Evolutionary conservation across 2,113 vertebrate genomes (phyloP), one percentile per base, ranked within the genome.

Genomic region (Theristicus caerulescens): DNA sequence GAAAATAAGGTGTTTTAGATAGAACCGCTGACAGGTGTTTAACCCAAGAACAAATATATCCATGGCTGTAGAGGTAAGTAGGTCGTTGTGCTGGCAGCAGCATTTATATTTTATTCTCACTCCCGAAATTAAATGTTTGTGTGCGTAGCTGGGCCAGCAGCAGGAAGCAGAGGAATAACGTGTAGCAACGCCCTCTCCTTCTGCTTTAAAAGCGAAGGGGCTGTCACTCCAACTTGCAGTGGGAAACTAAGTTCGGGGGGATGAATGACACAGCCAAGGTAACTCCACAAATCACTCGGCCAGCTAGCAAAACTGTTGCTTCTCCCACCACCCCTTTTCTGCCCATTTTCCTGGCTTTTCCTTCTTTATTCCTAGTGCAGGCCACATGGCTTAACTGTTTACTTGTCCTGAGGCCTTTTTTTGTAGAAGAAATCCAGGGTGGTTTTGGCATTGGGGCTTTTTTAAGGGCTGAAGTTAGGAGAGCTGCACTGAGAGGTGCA

Each of bases 261-360:
- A 27, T 34, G 19, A 72, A 21, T 0, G 0, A 8, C 11, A 4
- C 1, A 0, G 52, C 47, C 49, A 47, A 27, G 15, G 6, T 73
- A 54, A 70, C 27, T 25, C 54, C 3, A 2, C 29, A 59, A 20
- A 84, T 44, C 61, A 2, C 32, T 27, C 2, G 2, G 32, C 57
- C 44, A 64, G 51, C 1, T 7, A 44, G 55, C 31, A 89, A 66
- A 92, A n/a, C 44, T 2, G 0, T 57, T 9, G 2, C 13, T 57
- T 86, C 72, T 47, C 67, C 25, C 40, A 26, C 14, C 11, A 18
- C 16, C 42, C 15, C 13, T 62, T 81, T 32, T 59, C 42, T 54
- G 46, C 32, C 55, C 32, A 2, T 70, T 88, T 81, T 52, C 58
- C 29, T 34, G 27, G 32, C 26, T 71, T 85, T 84, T 73, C 24